A percentile compares a stretch with the other conserved stretches of the same genome.
These are phyloP conservation scores for Schizotus pectinicornis DNA, from an alignment of 2,888 invertebrate genomes.

Conservation along the genomic window DNA sequence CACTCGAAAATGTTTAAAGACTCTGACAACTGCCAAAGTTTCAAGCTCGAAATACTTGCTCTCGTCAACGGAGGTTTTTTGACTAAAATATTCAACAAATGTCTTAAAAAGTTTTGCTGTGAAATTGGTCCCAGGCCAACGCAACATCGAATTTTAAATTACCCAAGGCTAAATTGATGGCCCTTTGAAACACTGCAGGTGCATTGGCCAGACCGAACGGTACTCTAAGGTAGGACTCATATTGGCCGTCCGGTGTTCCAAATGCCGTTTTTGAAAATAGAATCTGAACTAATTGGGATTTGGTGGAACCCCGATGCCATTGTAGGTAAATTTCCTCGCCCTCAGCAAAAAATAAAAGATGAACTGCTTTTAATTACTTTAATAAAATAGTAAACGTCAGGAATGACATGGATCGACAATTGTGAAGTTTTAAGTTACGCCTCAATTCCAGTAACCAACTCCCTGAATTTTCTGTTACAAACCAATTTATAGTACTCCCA, in stretches of 20 bases:
- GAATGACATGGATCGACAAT: too few species aligned
- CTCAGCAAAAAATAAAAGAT: too few species aligned
- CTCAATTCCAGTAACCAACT: too few species aligned
- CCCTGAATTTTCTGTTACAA: too few species aligned
- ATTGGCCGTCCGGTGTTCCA: slow-evolving; percentile 45
- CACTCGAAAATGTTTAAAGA: too few species aligned
- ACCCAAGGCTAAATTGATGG: slow-evolving; percentile 24
- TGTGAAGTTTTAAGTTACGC: too few species aligned
- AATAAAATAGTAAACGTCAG: too few species aligned
- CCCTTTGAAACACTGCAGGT: slow-evolving; percentile 33
- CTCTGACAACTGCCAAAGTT: too few species aligned
- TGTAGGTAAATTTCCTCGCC: slow-evolving; percentile 37
- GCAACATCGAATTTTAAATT: slow-evolving; percentile 10
- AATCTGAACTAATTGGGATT: slow-evolving; percentile 44
- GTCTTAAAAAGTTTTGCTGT: background rate
- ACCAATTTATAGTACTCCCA: too few species aligned
- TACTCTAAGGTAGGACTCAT: slow-evolving; percentile 44
- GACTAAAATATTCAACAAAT: background rate
- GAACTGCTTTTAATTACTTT: too few species aligned
- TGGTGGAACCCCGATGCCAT: slow-evolving; percentile 46
- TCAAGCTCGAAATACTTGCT: too few species aligned
- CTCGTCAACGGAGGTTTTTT: too few species aligned
- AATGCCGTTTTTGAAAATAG: slow-evolving; percentile 44
- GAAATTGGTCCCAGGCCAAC: slow-evolving; percentile 15
- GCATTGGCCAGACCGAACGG: slow-evolving; percentile 49